A percentile compares a stretch with the other conserved stretches of the same genome.
Evolutionary conservation across 2,888 invertebrate species (phyloP).

Genomic region (Leptopilina drosophilae): DNA sequence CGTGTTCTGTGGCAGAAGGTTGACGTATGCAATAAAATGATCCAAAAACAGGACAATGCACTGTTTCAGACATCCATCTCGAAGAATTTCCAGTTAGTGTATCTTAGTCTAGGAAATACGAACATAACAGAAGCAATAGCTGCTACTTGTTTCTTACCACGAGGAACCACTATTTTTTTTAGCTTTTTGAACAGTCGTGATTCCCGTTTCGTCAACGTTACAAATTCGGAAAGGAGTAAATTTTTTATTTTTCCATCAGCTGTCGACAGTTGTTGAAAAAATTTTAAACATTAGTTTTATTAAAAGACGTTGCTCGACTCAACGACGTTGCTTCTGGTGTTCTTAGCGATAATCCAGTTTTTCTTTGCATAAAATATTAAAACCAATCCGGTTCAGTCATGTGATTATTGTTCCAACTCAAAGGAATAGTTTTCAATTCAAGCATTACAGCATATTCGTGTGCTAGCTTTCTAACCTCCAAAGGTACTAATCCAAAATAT

Average conservation of each 20-base stretch:
- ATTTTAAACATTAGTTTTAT: slow-evolving; percentile 29
- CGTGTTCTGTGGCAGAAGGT: slow-evolving; percentile 9
- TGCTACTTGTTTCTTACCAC: background rate
- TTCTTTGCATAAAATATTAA: slow-evolving; percentile 52
- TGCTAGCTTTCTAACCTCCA: background rate
- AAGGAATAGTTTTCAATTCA: background rate
- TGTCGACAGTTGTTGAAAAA: background rate
- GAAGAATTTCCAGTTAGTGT: background rate
- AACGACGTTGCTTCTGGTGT: slow-evolving; percentile 52
- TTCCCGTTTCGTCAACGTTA: background rate
- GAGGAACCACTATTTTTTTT: background rate
- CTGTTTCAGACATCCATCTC: background rate
- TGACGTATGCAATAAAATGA: background rate
- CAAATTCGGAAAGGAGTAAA: background rate
- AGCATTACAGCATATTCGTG: background rate
- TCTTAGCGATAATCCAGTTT: slow-evolving; percentile 55
- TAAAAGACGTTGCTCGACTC: slow-evolving; percentile 49
- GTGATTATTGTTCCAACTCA: background rate
- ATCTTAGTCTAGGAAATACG: background rate
- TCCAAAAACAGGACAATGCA: background rate
- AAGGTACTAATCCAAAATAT: background rate
- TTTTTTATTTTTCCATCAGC: background rate
- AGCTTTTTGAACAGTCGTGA: background rate
- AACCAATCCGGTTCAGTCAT: slow-evolving; percentile 37
- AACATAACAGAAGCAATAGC: background rate